Evolutionary conservation across 2,888 invertebrate species (phyloP).

Genomic region (Timandra comae): DNA sequence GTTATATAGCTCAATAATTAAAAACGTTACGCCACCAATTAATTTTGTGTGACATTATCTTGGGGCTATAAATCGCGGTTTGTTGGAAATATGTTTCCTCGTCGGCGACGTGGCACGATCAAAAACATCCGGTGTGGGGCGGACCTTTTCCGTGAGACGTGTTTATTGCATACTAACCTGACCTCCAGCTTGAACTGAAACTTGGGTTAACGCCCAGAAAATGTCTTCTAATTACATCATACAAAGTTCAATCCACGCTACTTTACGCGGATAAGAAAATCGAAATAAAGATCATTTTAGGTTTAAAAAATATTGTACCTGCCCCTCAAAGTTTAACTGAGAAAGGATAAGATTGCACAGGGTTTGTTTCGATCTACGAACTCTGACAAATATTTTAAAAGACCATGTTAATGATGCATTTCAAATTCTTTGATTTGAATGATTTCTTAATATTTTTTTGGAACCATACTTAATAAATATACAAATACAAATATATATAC

Average conservation of each 20-base stretch:
- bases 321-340: too few relatives aligned
- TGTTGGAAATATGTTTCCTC: conserved; percentile 8
- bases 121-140: conserved; percentile 11
- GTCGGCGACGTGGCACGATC: conserved; percentile 2
- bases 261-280: too few relatives aligned
- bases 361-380: too few relatives aligned
- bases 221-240: neutral
- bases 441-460: too few relatives aligned
- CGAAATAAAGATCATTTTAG: too few relatives aligned
- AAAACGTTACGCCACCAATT: neutral
- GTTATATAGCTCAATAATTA: neutral
- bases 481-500: too few relatives aligned
- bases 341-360: too few relatives aligned
- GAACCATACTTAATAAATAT: too few relatives aligned
- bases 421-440: too few relatives aligned
- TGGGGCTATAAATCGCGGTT: conserved; percentile 3
- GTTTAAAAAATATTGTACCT: too few relatives aligned
- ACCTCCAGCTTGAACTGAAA: conserved; percentile 6
- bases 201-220: conserved; percentile 5
- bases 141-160: conserved; percentile 10
- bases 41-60: conserved; percentile 3
- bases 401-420: too few relatives aligned
- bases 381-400: too few relatives aligned
- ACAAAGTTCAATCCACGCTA: neutral
- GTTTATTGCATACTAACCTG: conserved; percentile 11